Evolutionary conservation across 2,113 vertebrate genomes (phyloP).

Genomic region (Cygnus atratus): DNA sequence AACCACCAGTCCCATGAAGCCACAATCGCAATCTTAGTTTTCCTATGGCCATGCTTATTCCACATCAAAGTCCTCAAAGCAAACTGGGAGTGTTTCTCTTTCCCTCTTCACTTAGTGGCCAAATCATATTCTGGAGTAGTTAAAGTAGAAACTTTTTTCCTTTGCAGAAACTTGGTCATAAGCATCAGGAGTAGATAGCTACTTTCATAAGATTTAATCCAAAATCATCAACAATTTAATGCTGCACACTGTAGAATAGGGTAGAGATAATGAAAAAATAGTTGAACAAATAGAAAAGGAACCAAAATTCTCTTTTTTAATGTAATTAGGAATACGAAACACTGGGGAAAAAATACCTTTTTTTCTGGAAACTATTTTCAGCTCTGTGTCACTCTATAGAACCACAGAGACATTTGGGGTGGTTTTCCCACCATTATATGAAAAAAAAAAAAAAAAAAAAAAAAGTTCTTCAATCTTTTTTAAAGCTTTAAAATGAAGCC

Average conservation of each 20-base stretch:
- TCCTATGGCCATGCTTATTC: neutral
- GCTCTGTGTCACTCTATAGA: neutral
- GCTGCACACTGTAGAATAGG: neutral
- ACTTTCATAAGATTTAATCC: neutral
- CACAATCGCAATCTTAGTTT: neutral
- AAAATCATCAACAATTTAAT: neutral
- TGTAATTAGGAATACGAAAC: neutral
- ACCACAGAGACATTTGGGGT: neutral
- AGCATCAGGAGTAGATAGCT: neutral
- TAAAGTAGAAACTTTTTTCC: neutral
- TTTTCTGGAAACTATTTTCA: neutral
- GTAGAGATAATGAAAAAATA: neutral
- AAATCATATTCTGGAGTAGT: neutral
- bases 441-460: neutral
- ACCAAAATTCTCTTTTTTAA: neutral
- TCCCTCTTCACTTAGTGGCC: neutral
- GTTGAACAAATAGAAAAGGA: neutral
- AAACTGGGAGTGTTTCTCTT: neutral
- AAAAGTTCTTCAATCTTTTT: neutral
- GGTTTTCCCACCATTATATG: neutral
- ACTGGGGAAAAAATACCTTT: rapidly evolving
- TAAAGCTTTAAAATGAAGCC: neutral
- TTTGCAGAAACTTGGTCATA: neutral
- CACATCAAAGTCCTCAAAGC: neutral
- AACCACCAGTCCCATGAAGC: neutral